phyloP scores from a whole-genome alignment of 2,113 vertebrate genomes.

The Gopherus flavomarginatus region DNA sequence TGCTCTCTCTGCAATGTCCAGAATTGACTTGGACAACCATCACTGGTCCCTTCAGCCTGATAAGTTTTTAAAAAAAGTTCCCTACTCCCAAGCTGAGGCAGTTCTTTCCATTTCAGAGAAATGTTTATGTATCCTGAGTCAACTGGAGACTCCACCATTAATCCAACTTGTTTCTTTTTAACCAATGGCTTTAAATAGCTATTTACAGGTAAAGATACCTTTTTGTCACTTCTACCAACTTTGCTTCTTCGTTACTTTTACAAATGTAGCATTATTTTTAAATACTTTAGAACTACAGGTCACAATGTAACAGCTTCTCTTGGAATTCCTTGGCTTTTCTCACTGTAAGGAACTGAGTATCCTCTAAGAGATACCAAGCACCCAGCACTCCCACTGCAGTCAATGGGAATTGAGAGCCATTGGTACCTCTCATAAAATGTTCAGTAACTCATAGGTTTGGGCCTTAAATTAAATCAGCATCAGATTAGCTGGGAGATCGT shows the following conservation, averaged over 20 bases:
- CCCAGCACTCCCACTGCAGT: background rate
- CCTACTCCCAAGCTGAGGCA: background rate
- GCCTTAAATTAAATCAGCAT: constrained; percentile 12
- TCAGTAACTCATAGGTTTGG: background rate
- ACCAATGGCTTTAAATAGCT: background rate
- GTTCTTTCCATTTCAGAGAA: background rate
- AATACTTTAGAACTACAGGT: background rate
- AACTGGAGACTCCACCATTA: background rate
- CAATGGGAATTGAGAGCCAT: background rate
- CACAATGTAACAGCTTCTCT: background rate
- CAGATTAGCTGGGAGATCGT: background rate
- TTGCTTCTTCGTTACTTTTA: background rate
- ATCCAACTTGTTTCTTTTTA: background rate
- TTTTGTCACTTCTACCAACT: background rate
- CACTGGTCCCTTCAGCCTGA: background rate
- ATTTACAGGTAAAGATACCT: background rate
- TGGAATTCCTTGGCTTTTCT: background rate
- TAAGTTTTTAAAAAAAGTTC: background rate
- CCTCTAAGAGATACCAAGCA: background rate
- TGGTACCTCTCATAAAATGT: background rate
- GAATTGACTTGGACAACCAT: background rate
- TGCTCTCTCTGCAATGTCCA: background rate
- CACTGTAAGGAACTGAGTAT: background rate
- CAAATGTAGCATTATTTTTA: background rate
- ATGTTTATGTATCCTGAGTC: background rate